Evolutionary conservation across 1,140 invertebrate genomes (phyloP).

Genomic region (Globodera rostochiensis): DNA sequence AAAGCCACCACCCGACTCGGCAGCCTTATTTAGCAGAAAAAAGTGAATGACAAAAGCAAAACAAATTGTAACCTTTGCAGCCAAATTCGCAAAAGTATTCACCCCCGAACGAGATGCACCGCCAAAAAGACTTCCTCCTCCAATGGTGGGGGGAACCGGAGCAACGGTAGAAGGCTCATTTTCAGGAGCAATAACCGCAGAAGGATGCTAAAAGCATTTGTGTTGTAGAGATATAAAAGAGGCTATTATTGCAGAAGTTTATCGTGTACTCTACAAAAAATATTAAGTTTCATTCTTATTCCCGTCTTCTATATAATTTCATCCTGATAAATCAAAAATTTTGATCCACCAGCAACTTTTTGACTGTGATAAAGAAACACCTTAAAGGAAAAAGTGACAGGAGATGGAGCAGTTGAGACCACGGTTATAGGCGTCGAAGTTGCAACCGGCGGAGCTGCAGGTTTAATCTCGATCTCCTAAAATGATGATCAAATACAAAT

Average conservation of each 20-base stretch:
- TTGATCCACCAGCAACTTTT: too few relatives aligned
- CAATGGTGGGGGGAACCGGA: background rate
- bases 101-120: background rate
- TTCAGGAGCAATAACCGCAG: background rate
- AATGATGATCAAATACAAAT: too few relatives aligned
- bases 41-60: background rate
- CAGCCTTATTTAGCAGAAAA: slow-evolving; percentile 5
- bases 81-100: slow-evolving; percentile 26
- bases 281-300: too few relatives aligned
- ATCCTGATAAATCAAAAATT: too few relatives aligned
- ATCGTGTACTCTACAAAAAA: too few relatives aligned
- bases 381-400: too few relatives aligned
- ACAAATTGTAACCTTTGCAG: slow-evolving; percentile 8
- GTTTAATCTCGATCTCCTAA: too few relatives aligned
- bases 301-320: too few relatives aligned
- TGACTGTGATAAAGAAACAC: too few relatives aligned
- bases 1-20: slow-evolving; percentile 13
- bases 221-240: too few relatives aligned
- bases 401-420: background rate
- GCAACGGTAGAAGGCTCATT: background rate
- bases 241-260: too few relatives aligned
- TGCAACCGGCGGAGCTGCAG: background rate
- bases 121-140: slow-evolving; percentile 23
- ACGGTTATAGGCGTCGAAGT: background rate
- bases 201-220: background rate